Evolutionary conservation across 2,113 vertebrate species (phyloP).

Genomic region (Gobiocypris rarus): DNA sequence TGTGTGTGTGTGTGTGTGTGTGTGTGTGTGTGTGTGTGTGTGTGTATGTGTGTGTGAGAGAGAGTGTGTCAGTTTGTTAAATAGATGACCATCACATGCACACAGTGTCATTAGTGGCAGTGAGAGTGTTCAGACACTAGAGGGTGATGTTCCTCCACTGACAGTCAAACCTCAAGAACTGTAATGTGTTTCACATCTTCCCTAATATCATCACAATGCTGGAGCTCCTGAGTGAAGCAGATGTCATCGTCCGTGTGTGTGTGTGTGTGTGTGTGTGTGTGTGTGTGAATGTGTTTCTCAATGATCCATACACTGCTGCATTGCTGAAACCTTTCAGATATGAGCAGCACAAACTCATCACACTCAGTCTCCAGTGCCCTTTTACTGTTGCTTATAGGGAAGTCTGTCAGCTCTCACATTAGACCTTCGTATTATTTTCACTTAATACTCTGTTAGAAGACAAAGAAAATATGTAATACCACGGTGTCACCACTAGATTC

Average conservation of each 20-base stretch:
- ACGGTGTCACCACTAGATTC: no score
- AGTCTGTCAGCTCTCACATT: neutral
- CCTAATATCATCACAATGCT: neutral
- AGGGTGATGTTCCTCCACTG: slow-evolving; percentile 69
- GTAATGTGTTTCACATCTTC: neutral
- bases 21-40: no score
- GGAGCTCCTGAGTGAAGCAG: neutral
- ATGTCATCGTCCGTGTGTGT: neutral
- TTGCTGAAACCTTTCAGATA: neutral
- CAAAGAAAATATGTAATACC: no score
- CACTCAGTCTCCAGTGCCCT: neutral
- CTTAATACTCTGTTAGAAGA: no score
- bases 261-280: no score
- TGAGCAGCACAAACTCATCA: neutral
- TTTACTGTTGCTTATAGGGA: neutral
- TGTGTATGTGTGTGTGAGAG: no score
- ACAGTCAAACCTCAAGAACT: neutral
- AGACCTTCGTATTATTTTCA: neutral
- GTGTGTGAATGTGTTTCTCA: neutral
- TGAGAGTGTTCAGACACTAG: slow-evolving; percentile 60
- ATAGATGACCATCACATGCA: no score
- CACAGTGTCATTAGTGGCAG: neutral
- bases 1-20: no score
- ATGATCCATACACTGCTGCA: neutral
- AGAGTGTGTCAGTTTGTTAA: no score